Conservation (phyloP, 2,113 vertebrate species). For the Vombatus ursinus region DNA sequence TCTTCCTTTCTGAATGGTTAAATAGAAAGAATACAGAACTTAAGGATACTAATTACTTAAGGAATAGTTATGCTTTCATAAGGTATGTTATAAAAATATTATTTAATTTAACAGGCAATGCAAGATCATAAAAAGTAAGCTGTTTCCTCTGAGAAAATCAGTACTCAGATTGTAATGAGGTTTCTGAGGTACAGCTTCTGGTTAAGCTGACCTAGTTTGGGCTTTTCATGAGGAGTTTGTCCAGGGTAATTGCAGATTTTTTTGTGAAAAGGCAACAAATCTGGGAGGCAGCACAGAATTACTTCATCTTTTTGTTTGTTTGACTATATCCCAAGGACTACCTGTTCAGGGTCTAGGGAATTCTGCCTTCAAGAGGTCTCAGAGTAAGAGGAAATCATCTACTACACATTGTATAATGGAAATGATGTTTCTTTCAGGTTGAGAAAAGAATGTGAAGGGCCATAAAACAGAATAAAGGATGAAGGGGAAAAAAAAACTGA, state of each 20-base stretch:
- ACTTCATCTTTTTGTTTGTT: neutral
- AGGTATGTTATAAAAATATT: neutral
- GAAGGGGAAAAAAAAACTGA: neutral
- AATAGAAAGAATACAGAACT: neutral
- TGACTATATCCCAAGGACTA: neutral
- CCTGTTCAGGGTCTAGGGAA: neutral
- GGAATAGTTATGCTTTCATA: neutral
- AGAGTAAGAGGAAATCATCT: neutral
- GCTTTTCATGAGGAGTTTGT: slow-evolving; percentile 29
- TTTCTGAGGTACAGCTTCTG: slow-evolving; percentile 15
- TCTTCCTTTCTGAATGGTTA: neutral
- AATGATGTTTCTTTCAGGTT: neutral
- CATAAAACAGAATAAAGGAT: neutral
- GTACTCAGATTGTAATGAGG: neutral
- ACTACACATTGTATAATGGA: neutral
- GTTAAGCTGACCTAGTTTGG: neutral
- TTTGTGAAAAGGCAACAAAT: neutral
- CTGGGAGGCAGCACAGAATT: neutral
- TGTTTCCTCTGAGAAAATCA: neutral
- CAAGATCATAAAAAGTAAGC: neutral
- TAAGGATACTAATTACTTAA: neutral
- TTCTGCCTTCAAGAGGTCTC: neutral
- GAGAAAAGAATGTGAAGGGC: neutral
- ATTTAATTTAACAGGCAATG: neutral
- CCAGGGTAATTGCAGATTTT: neutral